Conservation (phyloP, 2,888 invertebrate genomes). For the Acleris cristana region DNA sequence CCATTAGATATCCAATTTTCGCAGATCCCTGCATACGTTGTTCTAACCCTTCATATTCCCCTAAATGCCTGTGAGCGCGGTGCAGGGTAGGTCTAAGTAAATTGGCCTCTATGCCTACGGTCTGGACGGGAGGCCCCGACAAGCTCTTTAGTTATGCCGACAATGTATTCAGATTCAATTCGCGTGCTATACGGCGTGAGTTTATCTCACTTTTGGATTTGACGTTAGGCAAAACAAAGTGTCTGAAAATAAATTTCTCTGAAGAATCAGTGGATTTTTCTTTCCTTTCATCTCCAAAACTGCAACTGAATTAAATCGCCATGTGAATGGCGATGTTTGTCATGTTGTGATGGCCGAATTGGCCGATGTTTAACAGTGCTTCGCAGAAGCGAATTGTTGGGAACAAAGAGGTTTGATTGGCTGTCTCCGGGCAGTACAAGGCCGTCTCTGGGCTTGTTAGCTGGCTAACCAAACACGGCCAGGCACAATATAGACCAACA, state of each 20-base stretch:
- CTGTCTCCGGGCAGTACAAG: slow-evolving; percentile 32
- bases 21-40: slow-evolving; percentile 51
- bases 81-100: slow-evolving; percentile 46
- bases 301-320: too few species aligned
- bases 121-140: slow-evolving; percentile 52
- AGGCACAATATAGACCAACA: slow-evolving; percentile 25
- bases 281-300: too few species aligned
- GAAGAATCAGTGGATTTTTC: too few species aligned
- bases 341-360: slow-evolving; percentile 2
- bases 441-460: slow-evolving; percentile 32
- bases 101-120: slow-evolving; percentile 50
- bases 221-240: slow-evolving; percentile 10
- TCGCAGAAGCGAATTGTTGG: slow-evolving; percentile 21
- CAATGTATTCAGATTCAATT: slow-evolving; percentile 71
- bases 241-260: background rate
- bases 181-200: slow-evolving; percentile 51
- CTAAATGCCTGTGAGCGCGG: background rate
- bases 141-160: slow-evolving; percentile 72
- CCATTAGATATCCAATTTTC: slow-evolving; percentile 65
- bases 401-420: slow-evolving; percentile 39
- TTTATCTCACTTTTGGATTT: slow-evolving; percentile 54
- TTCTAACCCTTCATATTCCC: slow-evolving; percentile 34
- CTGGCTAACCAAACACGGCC: slow-evolving; percentile 28
- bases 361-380: slow-evolving; percentile 21
- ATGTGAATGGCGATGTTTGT: background rate